Evolutionary conservation across 2,113 vertebrate genomes (phyloP), one percentile per base, ranked within the genome.

Genomic region (Albula goreensis): DNA sequence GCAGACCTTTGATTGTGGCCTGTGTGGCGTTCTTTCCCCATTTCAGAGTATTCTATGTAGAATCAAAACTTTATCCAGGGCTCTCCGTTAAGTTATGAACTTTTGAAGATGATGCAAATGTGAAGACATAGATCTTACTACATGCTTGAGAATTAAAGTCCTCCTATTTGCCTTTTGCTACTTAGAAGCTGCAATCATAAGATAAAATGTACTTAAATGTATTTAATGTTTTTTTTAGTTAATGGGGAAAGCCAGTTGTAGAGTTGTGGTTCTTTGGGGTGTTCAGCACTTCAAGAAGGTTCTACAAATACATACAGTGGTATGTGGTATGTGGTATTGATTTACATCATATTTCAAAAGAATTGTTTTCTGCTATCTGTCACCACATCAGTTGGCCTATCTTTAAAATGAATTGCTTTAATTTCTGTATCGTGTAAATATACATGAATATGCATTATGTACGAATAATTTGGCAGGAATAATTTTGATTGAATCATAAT

Each of bases 41-140:
- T n/a, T n/a, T n/a, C 22, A 17, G 60, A 63, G 17, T 4, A 63
- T 17, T 15, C 17, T 63, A 22, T 74, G 10, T 31, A 74, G 70
- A n/a, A 2, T 74, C 70, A 8, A 31, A 74, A 10, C 22, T 19
- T 19, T 74, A 9, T 74, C 70, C 31, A 22, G 17, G 3, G 10
- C 60, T 15, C 17, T 63, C 60, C 11, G 60, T 12, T 8, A 56
- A 56, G 12, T 56, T 41, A 41, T 41, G 1, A 41, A 41, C 31
- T 56, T 56, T 56, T 7, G 53, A 56, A 87, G 86, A 81, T 88
- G 83, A 50, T 81, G 79, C 5, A n/a, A 50, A 52, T 17, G 49
- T 81, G 19, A 5, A 53, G 80, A 9, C 50, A 22, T 56, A 22
- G n/a, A 22, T 81, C 25, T 81, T 53, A 57, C 77, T 63, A 17